Conservation (phyloP, 1,140 invertebrate species). For the Tachypleus tridentatus region DNA sequence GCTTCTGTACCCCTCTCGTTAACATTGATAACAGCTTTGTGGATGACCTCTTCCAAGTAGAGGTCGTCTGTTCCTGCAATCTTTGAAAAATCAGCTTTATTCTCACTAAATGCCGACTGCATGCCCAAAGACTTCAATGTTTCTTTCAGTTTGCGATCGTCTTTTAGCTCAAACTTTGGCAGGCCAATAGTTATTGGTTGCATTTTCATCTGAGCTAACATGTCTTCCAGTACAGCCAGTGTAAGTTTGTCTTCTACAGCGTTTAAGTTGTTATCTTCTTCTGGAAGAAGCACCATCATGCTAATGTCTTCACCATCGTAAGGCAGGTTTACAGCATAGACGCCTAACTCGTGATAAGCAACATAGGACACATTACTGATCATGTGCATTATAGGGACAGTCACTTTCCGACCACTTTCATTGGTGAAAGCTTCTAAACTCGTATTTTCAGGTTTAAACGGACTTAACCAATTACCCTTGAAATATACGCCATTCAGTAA, state of each 20-base stretch:
- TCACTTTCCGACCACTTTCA: neutral
- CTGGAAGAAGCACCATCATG: slow-evolving; percentile 3
- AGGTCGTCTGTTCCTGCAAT: neutral
- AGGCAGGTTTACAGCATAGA: neutral
- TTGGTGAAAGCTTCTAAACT: neutral
- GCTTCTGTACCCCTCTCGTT: too few relatives aligned
- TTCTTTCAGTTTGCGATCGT: neutral
- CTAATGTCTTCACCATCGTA: slow-evolving; percentile 1
- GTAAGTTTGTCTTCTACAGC: neutral
- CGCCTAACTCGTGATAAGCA: neutral
- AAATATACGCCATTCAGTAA: neutral
- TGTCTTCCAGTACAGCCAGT: neutral
- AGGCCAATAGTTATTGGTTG: neutral
- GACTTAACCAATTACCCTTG: neutral
- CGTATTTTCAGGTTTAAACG: neutral
- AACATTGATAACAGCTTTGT: too few relatives aligned
- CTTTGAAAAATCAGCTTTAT: slow-evolving; percentile 4
- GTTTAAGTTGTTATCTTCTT: neutral
- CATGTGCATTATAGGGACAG: neutral
- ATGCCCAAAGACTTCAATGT: slow-evolving; percentile 6
- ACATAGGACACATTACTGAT: neutral
- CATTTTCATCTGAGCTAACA: neutral
- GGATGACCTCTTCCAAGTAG: too few relatives aligned
- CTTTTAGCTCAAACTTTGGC: neutral
- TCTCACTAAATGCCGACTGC: slow-evolving; percentile 1